Evolutionary conservation across 1,140 invertebrate species (phyloP).

Genomic region (Lepidotrigona ventralis): DNA sequence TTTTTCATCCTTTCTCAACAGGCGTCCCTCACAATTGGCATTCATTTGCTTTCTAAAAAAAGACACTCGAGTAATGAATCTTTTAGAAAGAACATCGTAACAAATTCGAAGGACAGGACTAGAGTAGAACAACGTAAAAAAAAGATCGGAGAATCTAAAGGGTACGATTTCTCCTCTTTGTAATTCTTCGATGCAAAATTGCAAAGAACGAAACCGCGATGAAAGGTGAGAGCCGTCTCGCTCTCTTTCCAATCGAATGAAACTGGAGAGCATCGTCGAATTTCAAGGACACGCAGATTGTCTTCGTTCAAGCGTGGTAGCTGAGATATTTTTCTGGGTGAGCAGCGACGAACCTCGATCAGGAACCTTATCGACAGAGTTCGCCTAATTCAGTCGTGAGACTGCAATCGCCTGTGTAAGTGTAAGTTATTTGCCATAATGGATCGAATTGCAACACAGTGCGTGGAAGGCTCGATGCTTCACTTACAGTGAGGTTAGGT

Average conservation of each 20-base stretch:
- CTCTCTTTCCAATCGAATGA: background rate
- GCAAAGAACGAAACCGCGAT: no score
- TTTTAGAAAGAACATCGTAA: background rate
- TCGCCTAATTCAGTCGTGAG: background rate
- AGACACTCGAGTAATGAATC: background rate
- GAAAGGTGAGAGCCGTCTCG: background rate
- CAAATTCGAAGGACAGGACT: background rate
- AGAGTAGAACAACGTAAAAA: background rate
- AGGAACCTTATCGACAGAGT: background rate
- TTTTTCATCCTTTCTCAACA: background rate
- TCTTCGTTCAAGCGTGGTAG: background rate
- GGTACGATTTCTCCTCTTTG: background rate
- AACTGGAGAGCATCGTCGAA: background rate
- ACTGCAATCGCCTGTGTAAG: background rate
- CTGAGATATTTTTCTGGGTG: slow-evolving; percentile 21
- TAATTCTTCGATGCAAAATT: background rate
- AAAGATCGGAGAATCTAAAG: background rate
- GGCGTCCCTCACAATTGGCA: background rate
- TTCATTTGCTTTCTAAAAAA: background rate
- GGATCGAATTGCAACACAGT: background rate
- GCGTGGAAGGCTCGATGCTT: slow-evolving; percentile 6
- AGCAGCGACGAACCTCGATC: background rate
- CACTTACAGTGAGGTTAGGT: no score
- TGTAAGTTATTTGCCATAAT: slow-evolving; percentile 2
- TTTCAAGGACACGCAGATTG: slow-evolving; percentile 12